A percentile compares a stretch with the other conserved stretches of the same genome.
Conservation (phyloP, 2,797 vertebrate genomes). For the Syngnathus rostellatus region DNA sequence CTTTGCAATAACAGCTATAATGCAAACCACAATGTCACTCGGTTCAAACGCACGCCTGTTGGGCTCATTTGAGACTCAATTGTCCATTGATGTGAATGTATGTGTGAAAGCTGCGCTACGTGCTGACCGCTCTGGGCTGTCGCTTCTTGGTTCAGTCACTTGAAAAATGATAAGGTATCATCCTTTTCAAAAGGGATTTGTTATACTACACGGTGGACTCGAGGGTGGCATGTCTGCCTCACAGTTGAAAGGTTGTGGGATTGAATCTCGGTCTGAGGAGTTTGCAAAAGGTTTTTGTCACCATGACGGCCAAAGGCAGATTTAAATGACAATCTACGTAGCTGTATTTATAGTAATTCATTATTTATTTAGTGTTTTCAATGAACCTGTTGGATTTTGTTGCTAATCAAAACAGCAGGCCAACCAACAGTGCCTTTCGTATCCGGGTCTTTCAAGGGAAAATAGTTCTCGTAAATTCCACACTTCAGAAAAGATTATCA, state of each 20-base stretch:
- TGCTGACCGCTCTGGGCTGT: background rate
- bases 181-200: no score
- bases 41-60: background rate
- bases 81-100: background rate
- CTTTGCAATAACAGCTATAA: slow-evolving; percentile 2
- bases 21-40: background rate
- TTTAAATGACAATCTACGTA: no score
- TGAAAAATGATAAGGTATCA: background rate
- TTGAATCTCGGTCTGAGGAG: background rate
- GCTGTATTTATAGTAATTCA: no score
- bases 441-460: no score
- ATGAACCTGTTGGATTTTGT: no score
- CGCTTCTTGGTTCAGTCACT: background rate
- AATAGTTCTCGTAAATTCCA: background rate
- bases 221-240: background rate
- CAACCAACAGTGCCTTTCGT: no score
- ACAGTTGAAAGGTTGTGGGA: background rate
- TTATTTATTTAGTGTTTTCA: no score
- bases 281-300: background rate
- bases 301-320: no score
- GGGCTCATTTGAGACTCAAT: background rate
- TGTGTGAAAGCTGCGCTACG: background rate
- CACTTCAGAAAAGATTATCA: background rate
- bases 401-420: no score
- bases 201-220: no score